Base-by-base conservation (phyloP, 2,888 invertebrate genomes). In the Drosophila percnosoma region DNA sequence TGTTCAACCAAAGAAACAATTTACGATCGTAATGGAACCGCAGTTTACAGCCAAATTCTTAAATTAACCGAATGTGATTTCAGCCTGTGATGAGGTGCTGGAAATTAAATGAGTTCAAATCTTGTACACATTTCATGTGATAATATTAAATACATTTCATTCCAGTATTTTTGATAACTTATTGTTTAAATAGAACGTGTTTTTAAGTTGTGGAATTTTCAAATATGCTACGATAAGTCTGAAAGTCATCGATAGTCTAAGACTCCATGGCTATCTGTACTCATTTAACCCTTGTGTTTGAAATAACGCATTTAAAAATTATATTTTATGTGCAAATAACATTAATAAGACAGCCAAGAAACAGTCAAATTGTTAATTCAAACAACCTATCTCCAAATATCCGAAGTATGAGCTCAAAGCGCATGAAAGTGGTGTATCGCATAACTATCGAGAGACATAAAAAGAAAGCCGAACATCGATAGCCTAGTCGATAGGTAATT, bases 31-130 rank as follows among this genome's bases (percentile, higher is more conserved):
- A 21, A 91, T 91, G 68, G 83, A 86, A 31, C 60, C 90, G 29
- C 91, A 92, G 82, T 93, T 93, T 70, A 92, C 92, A 33, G 78
- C 80, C 49, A 83, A 89, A 18, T 67, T 82, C 29, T 75, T 80
- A 5, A 87, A 82, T 62, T 88, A 68, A 78, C 1, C 15, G 5
- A 77, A 29, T 15, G 24, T 21, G 4, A 54, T 27, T 36, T 8
- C 52, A n/a, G 36, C 24, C 38, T 42, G 27, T 24, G 42, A 33
- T 45, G 21, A 58, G 34, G n/a, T 42, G 24, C 33, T 51, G 24
- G 13, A 31, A 61, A 36, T 33, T 51, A 48, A 73, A 69, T 68
- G 21, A 59, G 61, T 36, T 69, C 48, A 65, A 70, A 61, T 63
- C 31, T 61, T 75, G 66, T 82, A 63, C 69, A 75, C 68, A 68